Percentiles rank a stretch among this genome's conserved stretches.
phyloP scores from a whole-genome alignment of 2,113 vertebrate genomes.

The Butorides virescens region DNA sequence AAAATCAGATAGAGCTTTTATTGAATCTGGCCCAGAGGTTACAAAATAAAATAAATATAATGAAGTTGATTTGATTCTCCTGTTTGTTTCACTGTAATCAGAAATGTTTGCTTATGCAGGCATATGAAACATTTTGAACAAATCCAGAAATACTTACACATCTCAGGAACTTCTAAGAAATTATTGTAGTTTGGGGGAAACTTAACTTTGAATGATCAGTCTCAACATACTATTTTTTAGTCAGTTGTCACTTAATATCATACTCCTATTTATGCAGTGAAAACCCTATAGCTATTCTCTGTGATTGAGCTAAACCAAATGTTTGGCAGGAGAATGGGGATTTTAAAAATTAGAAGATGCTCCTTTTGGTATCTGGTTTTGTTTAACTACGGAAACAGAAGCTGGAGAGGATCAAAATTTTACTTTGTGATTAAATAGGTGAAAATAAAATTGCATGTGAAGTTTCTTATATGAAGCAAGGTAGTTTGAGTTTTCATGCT shows the following conservation, averaged over 20 bases:
- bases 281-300: background rate
- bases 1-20: constrained; percentile 50
- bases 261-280: background rate
- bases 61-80: constrained; percentile 29
- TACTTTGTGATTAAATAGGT: background rate
- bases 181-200: background rate
- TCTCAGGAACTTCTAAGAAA: background rate
- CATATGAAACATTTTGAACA: background rate
- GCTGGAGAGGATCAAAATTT: background rate
- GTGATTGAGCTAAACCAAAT: constrained; percentile 39
- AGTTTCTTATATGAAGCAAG: background rate
- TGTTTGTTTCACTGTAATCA: background rate
- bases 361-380: constrained; percentile 24
- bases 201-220: background rate
- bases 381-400: constrained; percentile 41
- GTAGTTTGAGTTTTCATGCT: background rate
- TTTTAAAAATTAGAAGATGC: constrained; percentile 46
- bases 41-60: constrained; percentile 44
- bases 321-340: background rate
- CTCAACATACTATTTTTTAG: background rate
- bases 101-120: constrained; percentile 1
- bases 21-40: constrained; percentile 22
- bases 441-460: background rate
- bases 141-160: background rate
- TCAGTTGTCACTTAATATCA: constrained; percentile 2